phyloP scores from a whole-genome alignment of 23 tunicate species.

The Clavelina lepadiformis region DNA sequence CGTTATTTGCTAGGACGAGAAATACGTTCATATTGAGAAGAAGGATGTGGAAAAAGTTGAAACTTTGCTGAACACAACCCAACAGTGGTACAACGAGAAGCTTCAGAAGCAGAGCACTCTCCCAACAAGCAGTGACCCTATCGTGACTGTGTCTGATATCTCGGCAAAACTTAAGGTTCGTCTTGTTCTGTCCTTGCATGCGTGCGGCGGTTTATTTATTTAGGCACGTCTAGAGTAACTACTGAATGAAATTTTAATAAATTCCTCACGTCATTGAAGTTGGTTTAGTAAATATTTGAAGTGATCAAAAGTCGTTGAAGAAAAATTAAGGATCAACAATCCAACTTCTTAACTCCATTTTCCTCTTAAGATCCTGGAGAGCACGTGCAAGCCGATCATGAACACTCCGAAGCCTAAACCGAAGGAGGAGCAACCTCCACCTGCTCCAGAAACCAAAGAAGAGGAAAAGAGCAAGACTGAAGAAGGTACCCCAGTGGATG shows the following conservation, averaged over 20 bases:
- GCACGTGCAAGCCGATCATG: slow-evolving; percentile 66
- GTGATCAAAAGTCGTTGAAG: too few relatives aligned
- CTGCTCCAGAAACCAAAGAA: slow-evolving; percentile 17
- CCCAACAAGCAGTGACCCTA: slow-evolving; percentile 46
- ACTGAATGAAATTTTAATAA: too few relatives aligned
- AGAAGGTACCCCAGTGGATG: not conserved
- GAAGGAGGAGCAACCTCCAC: slow-evolving; percentile 73
- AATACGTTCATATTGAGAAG: slow-evolving; percentile 59
- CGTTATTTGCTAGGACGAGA: too few relatives aligned
- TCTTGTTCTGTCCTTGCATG: not conserved
- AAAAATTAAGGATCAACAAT: too few relatives aligned
- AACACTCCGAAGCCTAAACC: slow-evolving; percentile 87
- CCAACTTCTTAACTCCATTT: too few relatives aligned
- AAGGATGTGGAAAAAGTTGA: slow-evolving; percentile 62
- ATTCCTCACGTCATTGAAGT: too few relatives aligned
- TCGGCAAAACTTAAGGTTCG: slow-evolving; percentile 52
- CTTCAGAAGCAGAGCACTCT: slow-evolving; percentile 52
- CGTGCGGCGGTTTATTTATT: too few relatives aligned
- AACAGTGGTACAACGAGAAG: slow-evolving; percentile 67
- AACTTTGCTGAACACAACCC: slow-evolving; percentile 5
- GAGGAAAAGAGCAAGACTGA: slow-evolving; percentile 14
- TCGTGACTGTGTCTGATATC: slow-evolving; percentile 65
- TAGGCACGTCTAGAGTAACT: too few relatives aligned
- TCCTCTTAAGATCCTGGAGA: slow-evolving; percentile 31
- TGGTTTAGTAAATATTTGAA: too few relatives aligned